Evolutionary conservation across 2,888 invertebrate genomes (phyloP).

Genomic region (Philaethria dido): DNA sequence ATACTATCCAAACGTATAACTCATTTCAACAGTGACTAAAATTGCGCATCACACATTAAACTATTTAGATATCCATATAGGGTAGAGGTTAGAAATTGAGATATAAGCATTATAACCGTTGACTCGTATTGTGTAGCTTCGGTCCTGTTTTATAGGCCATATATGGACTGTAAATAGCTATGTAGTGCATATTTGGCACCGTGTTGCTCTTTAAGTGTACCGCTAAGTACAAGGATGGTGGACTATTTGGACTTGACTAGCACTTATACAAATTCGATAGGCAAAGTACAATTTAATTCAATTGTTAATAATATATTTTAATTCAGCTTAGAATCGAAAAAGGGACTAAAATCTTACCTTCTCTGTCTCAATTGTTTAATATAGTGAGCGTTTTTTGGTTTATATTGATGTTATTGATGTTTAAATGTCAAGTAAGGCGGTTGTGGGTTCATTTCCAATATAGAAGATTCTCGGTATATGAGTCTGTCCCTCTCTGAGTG

Average conservation of each 20-base stretch:
- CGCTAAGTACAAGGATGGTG: conserved; percentile 78
- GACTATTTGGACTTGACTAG: conserved; percentile 48
- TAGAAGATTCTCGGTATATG: no score
- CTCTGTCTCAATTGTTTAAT: background rate
- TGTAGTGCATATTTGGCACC: conserved; percentile 77
- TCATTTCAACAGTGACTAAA: conserved; percentile 9
- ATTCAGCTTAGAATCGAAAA: background rate
- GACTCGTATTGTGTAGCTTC: conserved; percentile 52
- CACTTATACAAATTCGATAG: conserved; percentile 47
- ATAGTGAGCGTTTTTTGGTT: no score
- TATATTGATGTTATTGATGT: no score
- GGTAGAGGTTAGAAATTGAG: conserved; percentile 50
- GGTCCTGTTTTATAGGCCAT: conserved; percentile 71
- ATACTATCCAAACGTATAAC: background rate
- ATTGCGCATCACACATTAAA: conserved; percentile 49
- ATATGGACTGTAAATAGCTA: conserved; percentile 73
- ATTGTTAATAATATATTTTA: background rate
- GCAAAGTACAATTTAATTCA: conserved; percentile 1
- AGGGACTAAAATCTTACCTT: background rate
- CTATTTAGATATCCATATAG: conserved; percentile 56
- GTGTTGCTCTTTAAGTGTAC: conserved; percentile 69
- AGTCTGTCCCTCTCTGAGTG: no score
- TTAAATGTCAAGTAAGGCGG: no score
- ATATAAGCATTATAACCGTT: conserved; percentile 48
- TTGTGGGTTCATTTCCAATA: no score